phyloP scores from a whole-genome alignment of 2,888 invertebrate genomes.

The Dysmachus trigonus region DNA sequence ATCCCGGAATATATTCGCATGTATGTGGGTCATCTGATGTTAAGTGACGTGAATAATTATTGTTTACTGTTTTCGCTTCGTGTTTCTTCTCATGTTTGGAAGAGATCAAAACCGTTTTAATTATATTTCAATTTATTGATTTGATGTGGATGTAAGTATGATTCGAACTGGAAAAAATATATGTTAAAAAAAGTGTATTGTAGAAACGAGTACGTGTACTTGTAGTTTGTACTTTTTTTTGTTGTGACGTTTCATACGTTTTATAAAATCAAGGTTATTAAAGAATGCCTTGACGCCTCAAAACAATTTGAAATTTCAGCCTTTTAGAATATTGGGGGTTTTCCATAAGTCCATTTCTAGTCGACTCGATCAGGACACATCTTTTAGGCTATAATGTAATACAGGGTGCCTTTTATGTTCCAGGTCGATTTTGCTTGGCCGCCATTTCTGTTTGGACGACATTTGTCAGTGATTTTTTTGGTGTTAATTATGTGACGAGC shows the following conservation, averaged over 20 bases:
- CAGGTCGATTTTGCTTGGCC: too few species aligned
- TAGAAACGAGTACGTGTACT: not conserved
- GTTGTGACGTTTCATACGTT: not conserved
- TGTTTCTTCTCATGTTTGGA: not conserved
- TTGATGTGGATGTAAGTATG: not conserved
- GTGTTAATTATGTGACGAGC: too few species aligned
- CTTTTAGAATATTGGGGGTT: not conserved
- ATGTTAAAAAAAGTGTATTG: not conserved
- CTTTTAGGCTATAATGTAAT: too few species aligned
- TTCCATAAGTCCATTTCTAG: too few species aligned
- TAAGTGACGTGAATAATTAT: not conserved
- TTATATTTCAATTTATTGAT: not conserved
- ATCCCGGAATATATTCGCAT: not conserved
- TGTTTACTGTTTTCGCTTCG: not conserved
- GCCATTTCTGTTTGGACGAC: too few species aligned
- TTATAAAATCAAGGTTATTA: not conserved
- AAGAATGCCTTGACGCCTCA: not conserved
- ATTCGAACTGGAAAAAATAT: not conserved
- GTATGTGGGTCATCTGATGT: not conserved
- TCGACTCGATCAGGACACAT: too few species aligned
- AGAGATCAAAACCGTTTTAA: not conserved
- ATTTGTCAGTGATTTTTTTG: too few species aligned
- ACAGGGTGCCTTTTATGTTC: too few species aligned
- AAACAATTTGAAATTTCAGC: not conserved
- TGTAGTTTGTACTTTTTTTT: not conserved